Conservation (phyloP, 2,888 invertebrate genomes). For the Luffia ferchaultella region DNA sequence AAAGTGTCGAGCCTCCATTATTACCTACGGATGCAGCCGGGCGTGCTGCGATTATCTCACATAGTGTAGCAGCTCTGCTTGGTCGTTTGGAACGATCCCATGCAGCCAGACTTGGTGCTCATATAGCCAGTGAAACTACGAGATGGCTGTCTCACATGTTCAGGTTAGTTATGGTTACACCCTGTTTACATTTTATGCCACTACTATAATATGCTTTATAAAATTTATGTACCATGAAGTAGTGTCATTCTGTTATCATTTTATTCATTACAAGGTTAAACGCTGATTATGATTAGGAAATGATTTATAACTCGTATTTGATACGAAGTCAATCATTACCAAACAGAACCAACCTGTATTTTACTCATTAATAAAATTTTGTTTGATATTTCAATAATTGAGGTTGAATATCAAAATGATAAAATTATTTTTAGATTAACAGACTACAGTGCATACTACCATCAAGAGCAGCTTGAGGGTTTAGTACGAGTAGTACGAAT, state of each 20-base stretch:
- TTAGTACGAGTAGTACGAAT: conserved; percentile 82
- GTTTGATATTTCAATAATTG: too few species aligned
- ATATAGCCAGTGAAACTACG: conserved; percentile 85
- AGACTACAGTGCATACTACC: conserved; percentile 85
- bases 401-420: too few species aligned
- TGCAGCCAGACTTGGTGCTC: conserved; percentile 80
- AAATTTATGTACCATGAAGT: too few species aligned
- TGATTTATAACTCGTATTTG: too few species aligned
- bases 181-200: too few species aligned
- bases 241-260: too few species aligned
- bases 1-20: conserved; percentile 68
- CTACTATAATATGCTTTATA: too few species aligned
- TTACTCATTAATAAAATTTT: too few species aligned
- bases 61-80: conserved; percentile 87
- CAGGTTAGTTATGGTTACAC: conserved; percentile 73
- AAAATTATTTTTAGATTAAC: conserved; percentile 78
- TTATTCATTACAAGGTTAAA: too few species aligned
- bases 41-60: conserved; percentile 76
- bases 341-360: too few species aligned
- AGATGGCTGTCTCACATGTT: conserved; percentile 89
- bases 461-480: conserved; percentile 89
- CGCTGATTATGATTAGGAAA: too few species aligned
- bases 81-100: conserved; percentile 83
- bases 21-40: conserved; percentile 70
- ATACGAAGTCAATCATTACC: too few species aligned